phyloP scores from a whole-genome alignment of 2,113 vertebrate species.

The Melanocharis versteri region DNA sequence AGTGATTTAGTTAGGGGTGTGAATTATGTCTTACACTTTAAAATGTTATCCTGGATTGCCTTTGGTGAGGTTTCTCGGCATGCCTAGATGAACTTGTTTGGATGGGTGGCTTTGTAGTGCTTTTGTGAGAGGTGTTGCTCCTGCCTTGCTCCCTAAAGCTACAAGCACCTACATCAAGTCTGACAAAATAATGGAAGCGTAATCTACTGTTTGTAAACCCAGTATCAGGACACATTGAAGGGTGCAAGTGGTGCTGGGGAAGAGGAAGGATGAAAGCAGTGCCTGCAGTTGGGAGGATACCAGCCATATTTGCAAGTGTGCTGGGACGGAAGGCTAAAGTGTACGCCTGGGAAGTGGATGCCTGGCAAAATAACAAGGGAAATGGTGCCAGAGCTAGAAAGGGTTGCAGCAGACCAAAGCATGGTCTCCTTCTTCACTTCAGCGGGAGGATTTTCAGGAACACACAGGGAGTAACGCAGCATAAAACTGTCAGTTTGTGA shows the following conservation, averaged over 20 bases:
- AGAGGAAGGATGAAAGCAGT: neutral
- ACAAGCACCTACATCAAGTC: neutral
- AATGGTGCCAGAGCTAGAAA: neutral
- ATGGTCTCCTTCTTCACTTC: neutral
- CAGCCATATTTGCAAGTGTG: neutral
- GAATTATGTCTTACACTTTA: neutral
- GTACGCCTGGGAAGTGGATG: neutral
- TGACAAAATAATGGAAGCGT: neutral
- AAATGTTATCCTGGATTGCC: neutral
- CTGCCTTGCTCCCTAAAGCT: neutral
- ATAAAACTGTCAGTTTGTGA: neutral
- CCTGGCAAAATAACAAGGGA: neutral
- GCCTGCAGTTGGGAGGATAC: neutral
- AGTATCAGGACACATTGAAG: neutral
- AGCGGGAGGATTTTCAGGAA: neutral
- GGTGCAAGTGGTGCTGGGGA: neutral
- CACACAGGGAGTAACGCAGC: neutral
- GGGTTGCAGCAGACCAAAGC: neutral
- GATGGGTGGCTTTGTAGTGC: neutral
- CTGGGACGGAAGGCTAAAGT: neutral
- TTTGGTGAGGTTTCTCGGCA: neutral
- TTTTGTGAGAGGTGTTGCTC: neutral
- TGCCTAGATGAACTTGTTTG: neutral
- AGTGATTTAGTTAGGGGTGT: neutral
- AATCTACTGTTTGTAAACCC: neutral